Evolutionary conservation across 2,113 vertebrate genomes (phyloP).

Genomic region (Euleptes europaea): DNA sequence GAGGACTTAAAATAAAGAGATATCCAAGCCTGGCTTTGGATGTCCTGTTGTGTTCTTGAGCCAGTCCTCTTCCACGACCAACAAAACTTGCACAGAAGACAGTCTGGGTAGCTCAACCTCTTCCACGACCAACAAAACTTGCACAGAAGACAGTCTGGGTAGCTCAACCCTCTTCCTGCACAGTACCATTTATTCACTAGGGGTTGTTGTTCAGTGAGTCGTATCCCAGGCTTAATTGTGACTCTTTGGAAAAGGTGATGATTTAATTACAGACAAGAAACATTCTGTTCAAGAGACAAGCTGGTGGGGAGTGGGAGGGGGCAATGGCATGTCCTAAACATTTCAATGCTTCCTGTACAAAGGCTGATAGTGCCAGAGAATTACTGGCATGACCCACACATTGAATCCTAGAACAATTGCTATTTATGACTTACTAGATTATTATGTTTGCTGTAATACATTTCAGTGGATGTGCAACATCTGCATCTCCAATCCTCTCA

Average conservation of each 20-base stretch:
- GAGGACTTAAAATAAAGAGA: background rate
- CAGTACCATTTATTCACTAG: background rate
- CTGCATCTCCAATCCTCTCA: background rate
- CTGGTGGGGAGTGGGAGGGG: background rate
- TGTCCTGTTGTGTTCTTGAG: background rate
- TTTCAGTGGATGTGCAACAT: background rate
- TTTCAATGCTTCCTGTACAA: background rate
- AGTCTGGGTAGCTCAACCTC: background rate
- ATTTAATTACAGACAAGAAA: background rate
- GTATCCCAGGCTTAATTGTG: background rate
- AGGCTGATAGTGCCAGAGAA: background rate
- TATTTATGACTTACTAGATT: background rate
- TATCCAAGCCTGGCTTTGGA: background rate
- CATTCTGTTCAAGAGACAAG: background rate
- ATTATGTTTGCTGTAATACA: background rate
- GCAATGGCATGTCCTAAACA: background rate
- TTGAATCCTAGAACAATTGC: background rate
- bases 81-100: background rate
- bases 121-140: background rate
- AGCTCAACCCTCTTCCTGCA: background rate
- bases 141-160: background rate
- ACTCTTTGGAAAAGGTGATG: background rate
- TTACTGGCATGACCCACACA: too few relatives aligned
- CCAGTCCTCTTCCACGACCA: background rate
- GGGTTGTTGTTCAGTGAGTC: background rate